A percentile compares a stretch with the other conserved stretches of the same genome.
These are phyloP conservation scores for Aphidius gifuensis DNA, from an alignment of 1,140 invertebrate genomes.

Conservation along the genomic window DNA sequence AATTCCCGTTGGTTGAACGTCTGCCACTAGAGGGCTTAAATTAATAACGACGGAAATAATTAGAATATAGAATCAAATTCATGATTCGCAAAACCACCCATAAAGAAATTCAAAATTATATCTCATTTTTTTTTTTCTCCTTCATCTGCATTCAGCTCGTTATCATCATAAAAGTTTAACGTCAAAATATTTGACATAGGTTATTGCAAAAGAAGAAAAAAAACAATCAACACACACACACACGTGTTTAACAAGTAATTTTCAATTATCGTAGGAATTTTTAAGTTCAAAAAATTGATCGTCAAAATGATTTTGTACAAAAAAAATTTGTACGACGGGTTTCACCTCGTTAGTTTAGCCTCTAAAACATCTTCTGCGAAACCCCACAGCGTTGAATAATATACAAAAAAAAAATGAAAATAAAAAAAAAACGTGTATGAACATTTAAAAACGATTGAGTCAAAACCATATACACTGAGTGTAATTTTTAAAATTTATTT, in stretches of 20 bases:
- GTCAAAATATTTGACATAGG: conserved; percentile 32
- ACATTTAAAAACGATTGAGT: conserved; percentile 2
- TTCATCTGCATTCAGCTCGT: no score
- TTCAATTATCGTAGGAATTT: no score
- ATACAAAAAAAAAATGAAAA: not conserved
- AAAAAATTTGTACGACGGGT: conserved; percentile 7
- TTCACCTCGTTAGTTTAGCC: conserved; percentile 11
- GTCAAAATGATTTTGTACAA: conserved; percentile 10
- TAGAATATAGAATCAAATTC: no score
- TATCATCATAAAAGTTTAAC: not conserved
- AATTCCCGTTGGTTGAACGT: no score
- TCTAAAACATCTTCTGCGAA: not conserved
- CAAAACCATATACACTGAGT: not conserved
- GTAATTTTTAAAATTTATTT: no score
- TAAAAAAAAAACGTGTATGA: not conserved
- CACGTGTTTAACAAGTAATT: no score
- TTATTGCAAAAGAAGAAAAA: conserved; percentile 14
- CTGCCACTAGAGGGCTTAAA: no score
- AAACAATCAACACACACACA: not conserved
- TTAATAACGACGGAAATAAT: no score
- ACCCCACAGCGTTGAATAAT: conserved; percentile 14
- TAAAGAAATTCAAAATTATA: no score
- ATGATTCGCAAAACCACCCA: no score
- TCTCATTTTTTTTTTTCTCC: no score
- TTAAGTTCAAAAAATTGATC: not conserved